These are phyloP conservation scores for Sesamia inferens DNA, from an alignment of 2,888 invertebrate genomes.

Conservation along the genomic window DNA sequence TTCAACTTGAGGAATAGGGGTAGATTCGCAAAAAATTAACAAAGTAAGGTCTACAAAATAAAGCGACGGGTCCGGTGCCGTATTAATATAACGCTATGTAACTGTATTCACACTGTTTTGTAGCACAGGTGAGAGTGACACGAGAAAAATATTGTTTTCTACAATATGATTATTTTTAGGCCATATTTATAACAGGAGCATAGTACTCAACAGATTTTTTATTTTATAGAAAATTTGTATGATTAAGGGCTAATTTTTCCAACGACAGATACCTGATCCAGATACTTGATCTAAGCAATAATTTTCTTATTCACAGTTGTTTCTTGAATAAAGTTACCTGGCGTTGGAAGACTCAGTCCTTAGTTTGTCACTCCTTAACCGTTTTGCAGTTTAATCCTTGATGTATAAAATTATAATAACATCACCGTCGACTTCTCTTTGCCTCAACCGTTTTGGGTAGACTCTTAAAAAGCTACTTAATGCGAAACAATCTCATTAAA, in stretches of 20 bases:
- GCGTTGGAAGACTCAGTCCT: neutral
- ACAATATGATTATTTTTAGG: neutral
- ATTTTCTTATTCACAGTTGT: neutral
- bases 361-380: neutral
- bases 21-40: constrained; percentile 67
- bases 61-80: constrained; percentile 57
- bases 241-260: neutral
- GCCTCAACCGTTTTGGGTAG: no score
- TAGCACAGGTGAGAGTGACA: constrained; percentile 26
- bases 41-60: constrained; percentile 67
- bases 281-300: neutral
- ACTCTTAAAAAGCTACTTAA: neutral
- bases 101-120: constrained; percentile 59
- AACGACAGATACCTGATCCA: neutral
- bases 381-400: neutral
- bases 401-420: neutral
- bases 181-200: no score
- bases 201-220: neutral
- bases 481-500: neutral
- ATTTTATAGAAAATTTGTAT: neutral
- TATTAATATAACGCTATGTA: constrained; percentile 60
- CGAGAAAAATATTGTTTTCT: neutral
- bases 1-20: constrained; percentile 57
- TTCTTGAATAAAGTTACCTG: neutral
- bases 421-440: neutral